These are phyloP conservation scores for Tholera decimalis DNA, from an alignment of 2,888 invertebrate genomes.

Conservation along the genomic window DNA sequence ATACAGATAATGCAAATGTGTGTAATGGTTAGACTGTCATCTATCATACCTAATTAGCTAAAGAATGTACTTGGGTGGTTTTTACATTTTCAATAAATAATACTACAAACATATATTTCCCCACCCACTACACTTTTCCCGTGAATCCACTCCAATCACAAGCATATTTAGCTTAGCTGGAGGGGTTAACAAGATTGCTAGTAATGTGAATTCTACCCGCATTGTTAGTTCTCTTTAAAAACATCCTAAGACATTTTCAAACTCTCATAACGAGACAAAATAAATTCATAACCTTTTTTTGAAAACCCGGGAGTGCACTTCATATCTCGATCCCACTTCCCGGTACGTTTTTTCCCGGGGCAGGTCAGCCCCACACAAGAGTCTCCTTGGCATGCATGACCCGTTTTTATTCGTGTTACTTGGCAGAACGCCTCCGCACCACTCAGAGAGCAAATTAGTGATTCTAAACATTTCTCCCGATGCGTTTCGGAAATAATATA, in stretches of 20 bases:
- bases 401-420: conserved; percentile 60
- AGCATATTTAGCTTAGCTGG: no score
- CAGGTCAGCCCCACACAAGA: conserved; percentile 37
- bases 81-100: no score
- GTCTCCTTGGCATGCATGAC: conserved; percentile 57
- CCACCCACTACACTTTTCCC: no score
- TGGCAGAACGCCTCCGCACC: conserved; percentile 49
- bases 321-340: neutral
- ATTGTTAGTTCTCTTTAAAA: neutral
- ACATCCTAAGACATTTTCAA: neutral
- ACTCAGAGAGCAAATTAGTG: conserved; percentile 49
- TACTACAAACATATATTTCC: no score
- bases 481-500: conserved; percentile 50
- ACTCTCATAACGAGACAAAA: neutral
- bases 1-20: no score
- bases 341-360: conserved; percentile 18
- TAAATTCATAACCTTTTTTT: neutral
- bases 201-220: no score
- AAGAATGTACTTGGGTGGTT: neutral
- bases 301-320: neutral
- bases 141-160: no score
- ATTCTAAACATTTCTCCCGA: conserved; percentile 47
- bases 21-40: neutral
- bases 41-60: neutral
- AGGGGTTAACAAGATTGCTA: no score